Base-by-base conservation (phyloP, 2,797 vertebrate species). In the Helarctos malayanus region DNA sequence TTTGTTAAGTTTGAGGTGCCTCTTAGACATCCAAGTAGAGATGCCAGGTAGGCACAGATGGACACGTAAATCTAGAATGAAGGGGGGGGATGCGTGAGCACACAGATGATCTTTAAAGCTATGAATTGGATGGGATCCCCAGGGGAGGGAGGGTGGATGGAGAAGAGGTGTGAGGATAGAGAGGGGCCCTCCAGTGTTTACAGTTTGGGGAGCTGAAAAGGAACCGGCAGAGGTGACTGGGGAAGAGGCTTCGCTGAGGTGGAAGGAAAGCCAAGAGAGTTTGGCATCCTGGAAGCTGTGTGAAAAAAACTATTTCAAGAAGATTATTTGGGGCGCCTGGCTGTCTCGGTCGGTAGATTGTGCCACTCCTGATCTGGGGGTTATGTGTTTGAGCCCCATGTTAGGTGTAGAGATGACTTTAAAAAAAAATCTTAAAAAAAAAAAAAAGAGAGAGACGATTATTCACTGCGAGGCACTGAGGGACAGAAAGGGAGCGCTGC, bases 11-110 rank as follows among this genome's bases (percentile, higher is more conserved):
- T 76, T 94, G 59, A 79, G 68, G 45, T 84, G 27, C 15, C 35
- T 89, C 29, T 38, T 80, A 88, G 38, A 47, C n/a, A 94, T 45
- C 21, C 56, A 87, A 68, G 89, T 47, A 87, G 49, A 96, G 35
- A 80, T 80, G 45, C 52, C 47, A 71, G 63, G 75, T 56, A 88
- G 76, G 35, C 29, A 92, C 38, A 87, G 91, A 87, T 82, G 32
- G 63, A 10, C 63, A 38, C 16, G 11, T 18, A 75, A 80, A 85
- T 59, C n/a, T 59, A n/a, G 61, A 86, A 56, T 63, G 47, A 61
- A 73, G 10, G 32, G 23, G 23, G 32, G 38, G 54, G 35, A 52
- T 23, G 12, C 11, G 21, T 65, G 52, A 35, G 63, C 54, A 88
- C 41, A 65, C 16, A 76, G 54, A 41, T 41, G 49, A 54, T 35